Evolutionary conservation across 2,888 invertebrate genomes (phyloP).

Genomic region (Prosopocoilus inquinatus): DNA sequence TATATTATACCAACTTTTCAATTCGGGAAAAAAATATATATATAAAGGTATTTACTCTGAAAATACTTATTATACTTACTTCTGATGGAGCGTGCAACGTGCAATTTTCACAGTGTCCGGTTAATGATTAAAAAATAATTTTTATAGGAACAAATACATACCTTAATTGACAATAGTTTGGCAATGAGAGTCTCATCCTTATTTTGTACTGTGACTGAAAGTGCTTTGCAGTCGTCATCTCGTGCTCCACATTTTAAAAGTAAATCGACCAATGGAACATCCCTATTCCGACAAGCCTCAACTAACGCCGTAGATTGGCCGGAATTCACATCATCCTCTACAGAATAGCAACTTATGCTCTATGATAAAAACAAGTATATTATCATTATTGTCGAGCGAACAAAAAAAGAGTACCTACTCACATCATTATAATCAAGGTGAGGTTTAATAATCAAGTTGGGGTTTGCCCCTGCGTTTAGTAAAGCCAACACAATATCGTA

Average conservation of each 20-base stretch:
- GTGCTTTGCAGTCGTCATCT: constrained; percentile 83
- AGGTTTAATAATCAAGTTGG: constrained; percentile 69
- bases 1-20: background rate
- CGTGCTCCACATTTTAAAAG: constrained; percentile 78
- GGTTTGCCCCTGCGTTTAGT: constrained; percentile 76
- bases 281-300: constrained; percentile 68
- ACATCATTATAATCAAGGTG: constrained; percentile 50
- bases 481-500: constrained; percentile 68
- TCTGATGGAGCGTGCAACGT: background rate
- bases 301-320: constrained; percentile 59
- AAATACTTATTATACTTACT: background rate
- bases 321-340: constrained; percentile 52
- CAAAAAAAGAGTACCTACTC: constrained; percentile 16
- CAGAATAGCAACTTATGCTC: constrained; percentile 48
- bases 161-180: constrained; percentile 80
- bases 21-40: constrained; percentile 3
- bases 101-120: too few species aligned
- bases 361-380: constrained; percentile 23
- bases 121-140: too few species aligned
- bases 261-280: constrained; percentile 71
- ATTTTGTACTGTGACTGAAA: constrained; percentile 71
- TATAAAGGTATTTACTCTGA: constrained; percentile 4
- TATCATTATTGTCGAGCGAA: background rate
- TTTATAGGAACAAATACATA: constrained; percentile 35
- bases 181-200: constrained; percentile 75